Evolutionary conservation across 2,888 invertebrate species (phyloP).

Genomic region (Zygaena filipendulae): DNA sequence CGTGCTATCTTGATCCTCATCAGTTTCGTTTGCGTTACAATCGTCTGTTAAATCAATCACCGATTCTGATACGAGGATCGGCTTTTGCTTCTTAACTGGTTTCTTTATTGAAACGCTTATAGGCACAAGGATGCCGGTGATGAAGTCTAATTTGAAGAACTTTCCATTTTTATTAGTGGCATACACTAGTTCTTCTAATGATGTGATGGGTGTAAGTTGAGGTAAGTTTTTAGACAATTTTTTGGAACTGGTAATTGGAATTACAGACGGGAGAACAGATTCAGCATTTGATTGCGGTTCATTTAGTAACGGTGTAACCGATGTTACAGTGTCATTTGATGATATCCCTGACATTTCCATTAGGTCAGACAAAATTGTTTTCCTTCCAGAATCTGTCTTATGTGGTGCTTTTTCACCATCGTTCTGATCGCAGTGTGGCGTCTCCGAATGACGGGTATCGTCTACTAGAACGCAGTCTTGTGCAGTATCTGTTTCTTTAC

Average conservation of each 20-base stretch:
- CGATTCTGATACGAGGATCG: slow-evolving; percentile 5
- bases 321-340: slow-evolving; percentile 30
- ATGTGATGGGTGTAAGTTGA: slow-evolving; percentile 29
- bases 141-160: slow-evolving; percentile 45
- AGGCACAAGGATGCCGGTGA: slow-evolving; percentile 29
- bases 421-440: too few relatives aligned
- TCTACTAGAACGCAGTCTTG: too few relatives aligned
- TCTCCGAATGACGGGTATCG: too few relatives aligned
- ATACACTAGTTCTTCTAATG: slow-evolving; percentile 38
- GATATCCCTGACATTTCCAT: slow-evolving; percentile 62
- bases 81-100: slow-evolving; percentile 11
- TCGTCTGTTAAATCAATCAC: slow-evolving; percentile 47
- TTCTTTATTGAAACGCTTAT: slow-evolving; percentile 44
- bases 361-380: slow-evolving; percentile 49
- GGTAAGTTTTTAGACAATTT: slow-evolving; percentile 6
- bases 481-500: too few relatives aligned
- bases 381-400: too few relatives aligned
- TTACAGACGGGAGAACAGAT: too few relatives aligned
- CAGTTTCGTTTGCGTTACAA: slow-evolving; percentile 14
- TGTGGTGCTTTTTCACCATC: too few relatives aligned
- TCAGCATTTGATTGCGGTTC: too few relatives aligned
- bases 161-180: slow-evolving; percentile 29
- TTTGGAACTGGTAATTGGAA: not conserved
- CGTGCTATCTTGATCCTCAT: slow-evolving; percentile 1
- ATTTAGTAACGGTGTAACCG: not conserved